Base-by-base conservation (phyloP, 2,797 vertebrate genomes). In the Gobio occitaniae region DNA sequence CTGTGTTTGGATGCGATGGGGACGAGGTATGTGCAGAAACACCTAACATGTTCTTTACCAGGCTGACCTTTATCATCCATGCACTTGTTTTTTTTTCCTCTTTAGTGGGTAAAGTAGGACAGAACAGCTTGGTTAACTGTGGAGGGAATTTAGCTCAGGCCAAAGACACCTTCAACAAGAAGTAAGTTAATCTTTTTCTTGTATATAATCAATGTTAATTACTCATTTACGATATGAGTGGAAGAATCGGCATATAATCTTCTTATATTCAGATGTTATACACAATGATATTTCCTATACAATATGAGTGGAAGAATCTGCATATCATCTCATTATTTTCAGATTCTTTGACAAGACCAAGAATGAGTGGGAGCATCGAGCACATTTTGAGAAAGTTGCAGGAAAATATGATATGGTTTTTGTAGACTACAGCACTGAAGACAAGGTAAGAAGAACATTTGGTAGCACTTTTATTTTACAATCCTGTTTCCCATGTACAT, bases 301-400 rank as follows among this genome's bases (percentile, higher is more conserved):
- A 10, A 44, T 44, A 44, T 44, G 9, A 44, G 9, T 44, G 41
- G 41, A 44, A 44, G 41, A 44, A 44, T 2, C 2, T 2, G 8
- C 41, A 44, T 44, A 44, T 44, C 2, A 10, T 44, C 41, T 44
- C 0, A 0, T 44, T 44, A 36, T 12, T 25, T 69, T 10, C 89
- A 98, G 97, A 89, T 98, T 98, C 88, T 78, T 94, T n/a, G 97
- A 97, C 80, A 98, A 98, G 92, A 98, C 97, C 0, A 97, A 96
- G 90, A 98, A 98, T 12, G 93, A 95, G 47, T 98, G 97, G 97
- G 92, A 93, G 1, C 19, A 91, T 25, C 93, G 96, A 68, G 91
- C 38, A 0, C 63, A 7, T 75, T 98, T 98, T 91, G 91, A 96
- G 90, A 98, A 98, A 88, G 95, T 96, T 2, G 70, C 93, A 6